Evolutionary conservation across 2,888 invertebrate genomes (phyloP).

Genomic region (Mimachlamys varia): DNA sequence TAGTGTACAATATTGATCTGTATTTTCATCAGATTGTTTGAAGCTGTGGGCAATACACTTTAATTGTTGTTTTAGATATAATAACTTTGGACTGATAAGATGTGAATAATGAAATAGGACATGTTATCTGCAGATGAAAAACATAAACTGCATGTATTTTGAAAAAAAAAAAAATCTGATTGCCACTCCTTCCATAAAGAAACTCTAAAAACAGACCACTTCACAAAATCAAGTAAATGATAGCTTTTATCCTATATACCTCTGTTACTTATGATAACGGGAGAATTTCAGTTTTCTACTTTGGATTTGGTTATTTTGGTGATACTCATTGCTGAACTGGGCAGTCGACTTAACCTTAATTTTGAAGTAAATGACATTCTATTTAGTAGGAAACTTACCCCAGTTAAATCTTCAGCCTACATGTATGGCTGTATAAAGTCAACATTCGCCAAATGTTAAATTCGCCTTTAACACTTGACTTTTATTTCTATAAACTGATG

Average conservation of each 20-base stretch:
- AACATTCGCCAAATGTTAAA: no score
- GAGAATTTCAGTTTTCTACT: not conserved
- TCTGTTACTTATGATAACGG: not conserved
- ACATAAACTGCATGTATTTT: not conserved
- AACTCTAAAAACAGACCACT: not conserved
- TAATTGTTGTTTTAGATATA: not conserved
- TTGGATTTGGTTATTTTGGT: not conserved
- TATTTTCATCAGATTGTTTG: no score
- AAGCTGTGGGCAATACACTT: not conserved
- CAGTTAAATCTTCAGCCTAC: no score
- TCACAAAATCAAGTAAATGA: not conserved
- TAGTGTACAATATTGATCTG: no score
- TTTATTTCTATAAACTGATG: no score
- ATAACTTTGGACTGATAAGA: not conserved
- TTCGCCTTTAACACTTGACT: no score
- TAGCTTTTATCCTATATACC: no score
- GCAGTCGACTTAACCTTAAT: not conserved
- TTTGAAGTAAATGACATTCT: not conserved
- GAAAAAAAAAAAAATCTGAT: not conserved
- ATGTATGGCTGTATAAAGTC: no score
- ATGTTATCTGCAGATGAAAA: no score
- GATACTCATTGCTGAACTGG: not conserved
- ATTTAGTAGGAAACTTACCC: no score
- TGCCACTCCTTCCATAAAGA: not conserved
- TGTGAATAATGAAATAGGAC: not conserved